Percentiles rank a stretch among this genome's conserved stretches.
These are phyloP conservation scores for Polia nebulosa DNA, from an alignment of 2,888 invertebrate species.

Conservation along the genomic window DNA sequence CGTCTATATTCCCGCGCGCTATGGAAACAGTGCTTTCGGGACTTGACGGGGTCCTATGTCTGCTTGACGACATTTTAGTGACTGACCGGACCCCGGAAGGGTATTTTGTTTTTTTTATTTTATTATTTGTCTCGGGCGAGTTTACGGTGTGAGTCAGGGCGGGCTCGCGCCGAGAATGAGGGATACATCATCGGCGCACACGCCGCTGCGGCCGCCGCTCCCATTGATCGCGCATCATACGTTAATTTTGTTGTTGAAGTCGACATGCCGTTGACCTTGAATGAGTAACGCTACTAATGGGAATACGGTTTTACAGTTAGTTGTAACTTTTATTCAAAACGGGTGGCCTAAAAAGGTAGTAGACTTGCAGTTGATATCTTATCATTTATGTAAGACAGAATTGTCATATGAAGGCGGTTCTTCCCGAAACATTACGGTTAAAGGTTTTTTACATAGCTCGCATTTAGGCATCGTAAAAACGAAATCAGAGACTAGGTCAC, in stretches of 20 bases:
- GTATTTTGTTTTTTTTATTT: no score
- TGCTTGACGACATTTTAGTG: conserved; percentile 38
- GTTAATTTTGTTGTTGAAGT: conserved; percentile 6
- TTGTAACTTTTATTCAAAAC: not conserved
- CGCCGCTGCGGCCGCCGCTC: not conserved
- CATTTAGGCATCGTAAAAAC: conserved; percentile 4
- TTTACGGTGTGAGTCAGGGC: not conserved
- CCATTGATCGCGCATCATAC: not conserved
- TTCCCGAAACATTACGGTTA: not conserved
- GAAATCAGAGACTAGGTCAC: conserved; percentile 6
- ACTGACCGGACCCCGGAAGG: not conserved
- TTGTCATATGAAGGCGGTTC: no score
- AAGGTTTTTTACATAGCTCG: not conserved
- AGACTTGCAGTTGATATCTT: not conserved
- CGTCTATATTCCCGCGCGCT: conserved; percentile 6
- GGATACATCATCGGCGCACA: not conserved
- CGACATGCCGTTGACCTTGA: not conserved
- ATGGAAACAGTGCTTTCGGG: conserved; percentile 42
- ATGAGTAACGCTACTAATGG: not conserved
- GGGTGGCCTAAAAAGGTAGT: not conserved
- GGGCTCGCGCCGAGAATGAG: not conserved
- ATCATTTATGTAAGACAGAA: conserved; percentile 1
- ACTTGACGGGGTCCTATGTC: conserved; percentile 33
- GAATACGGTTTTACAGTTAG: not conserved
- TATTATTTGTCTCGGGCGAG: conserved; percentile 55